phyloP scores from a whole-genome alignment of 2,113 vertebrate genomes.

The Physeter macrocephalus region DNA sequence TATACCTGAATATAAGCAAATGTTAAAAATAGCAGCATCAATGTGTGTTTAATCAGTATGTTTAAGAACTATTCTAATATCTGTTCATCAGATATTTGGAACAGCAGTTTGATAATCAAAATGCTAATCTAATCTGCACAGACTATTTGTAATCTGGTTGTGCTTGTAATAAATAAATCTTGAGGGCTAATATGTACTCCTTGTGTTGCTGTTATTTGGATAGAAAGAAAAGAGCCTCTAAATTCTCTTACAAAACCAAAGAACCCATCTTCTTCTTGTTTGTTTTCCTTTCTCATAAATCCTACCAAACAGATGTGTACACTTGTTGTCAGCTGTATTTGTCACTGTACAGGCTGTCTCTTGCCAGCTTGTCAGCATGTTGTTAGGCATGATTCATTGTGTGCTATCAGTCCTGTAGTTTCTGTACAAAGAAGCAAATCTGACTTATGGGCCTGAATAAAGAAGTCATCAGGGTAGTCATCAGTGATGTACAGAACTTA shows the following conservation, averaged over 20 bases:
- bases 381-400: slow-evolving; percentile 83
- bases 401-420: slow-evolving; percentile 74
- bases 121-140: slow-evolving; percentile 73
- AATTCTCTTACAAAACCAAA: slow-evolving; percentile 50
- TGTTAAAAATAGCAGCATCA: slow-evolving; percentile 73
- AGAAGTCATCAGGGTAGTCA: slow-evolving; percentile 71
- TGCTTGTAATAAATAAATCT: slow-evolving; percentile 64
- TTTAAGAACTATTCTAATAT: slow-evolving; percentile 72
- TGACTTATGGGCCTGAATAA: slow-evolving; percentile 70
- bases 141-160: slow-evolving; percentile 62
- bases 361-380: slow-evolving; percentile 78
- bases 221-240: slow-evolving; percentile 61
- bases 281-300: slow-evolving; percentile 79
- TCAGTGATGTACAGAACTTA: slow-evolving; percentile 66
- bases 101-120: slow-evolving; percentile 74
- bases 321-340: slow-evolving; percentile 80
- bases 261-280: slow-evolving; percentile 52
- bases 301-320: slow-evolving; percentile 77
- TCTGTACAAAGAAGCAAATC: slow-evolving; percentile 77
- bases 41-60: slow-evolving; percentile 72
- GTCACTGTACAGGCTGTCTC: slow-evolving; percentile 76
- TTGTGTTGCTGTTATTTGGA: slow-evolving; percentile 44
- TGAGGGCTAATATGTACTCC: slow-evolving; percentile 50
- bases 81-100: slow-evolving; percentile 74
- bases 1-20: slow-evolving; percentile 45